Percentiles rank a stretch among this genome's conserved stretches.
Conservation (phyloP, 2,888 invertebrate genomes). For the Agelastica alni region DNA sequence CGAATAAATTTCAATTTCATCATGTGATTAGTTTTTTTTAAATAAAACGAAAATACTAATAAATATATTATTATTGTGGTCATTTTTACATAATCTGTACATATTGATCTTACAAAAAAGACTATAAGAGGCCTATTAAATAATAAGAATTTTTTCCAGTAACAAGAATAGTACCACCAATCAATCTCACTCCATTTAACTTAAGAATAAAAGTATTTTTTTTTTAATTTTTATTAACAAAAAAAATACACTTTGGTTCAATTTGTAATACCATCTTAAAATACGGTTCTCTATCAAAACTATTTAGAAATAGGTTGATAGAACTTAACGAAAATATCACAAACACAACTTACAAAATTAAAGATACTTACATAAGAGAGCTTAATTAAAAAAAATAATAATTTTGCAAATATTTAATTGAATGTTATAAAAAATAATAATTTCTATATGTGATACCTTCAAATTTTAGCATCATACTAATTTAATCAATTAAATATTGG, state of each 20-base stretch:
- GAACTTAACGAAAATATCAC: conserved; percentile 41
- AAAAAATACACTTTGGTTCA: conserved; percentile 49
- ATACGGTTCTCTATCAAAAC: conserved; percentile 44
- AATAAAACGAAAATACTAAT: conserved; percentile 29
- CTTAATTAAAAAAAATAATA: conserved; percentile 39
- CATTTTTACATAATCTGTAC: conserved; percentile 44
- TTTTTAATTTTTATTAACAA: conserved; percentile 32
- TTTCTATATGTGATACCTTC: conserved; percentile 17
- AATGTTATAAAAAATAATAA: no score
- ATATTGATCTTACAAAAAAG: conserved; percentile 40
- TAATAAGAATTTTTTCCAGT: conserved; percentile 26
- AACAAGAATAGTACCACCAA: conserved; percentile 28
- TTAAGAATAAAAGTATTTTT: conserved; percentile 24
- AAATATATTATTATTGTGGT: conserved; percentile 45
- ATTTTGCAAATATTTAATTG: conserved; percentile 40
- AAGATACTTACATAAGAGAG: conserved; percentile 37
- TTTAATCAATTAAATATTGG: no score
- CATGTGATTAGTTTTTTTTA: no score
- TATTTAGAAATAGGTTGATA: neutral
- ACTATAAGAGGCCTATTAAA: conserved; percentile 30
- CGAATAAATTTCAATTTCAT: no score
- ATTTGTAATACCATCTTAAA: conserved; percentile 50
- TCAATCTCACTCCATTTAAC: conserved; percentile 35
- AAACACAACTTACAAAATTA: conserved; percentile 34
- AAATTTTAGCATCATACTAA: conserved; percentile 21